Evolutionary conservation across 2,797 vertebrate genomes (phyloP), one percentile per base, ranked within the genome.

Genomic region (Cryptoprocta ferox): DNA sequence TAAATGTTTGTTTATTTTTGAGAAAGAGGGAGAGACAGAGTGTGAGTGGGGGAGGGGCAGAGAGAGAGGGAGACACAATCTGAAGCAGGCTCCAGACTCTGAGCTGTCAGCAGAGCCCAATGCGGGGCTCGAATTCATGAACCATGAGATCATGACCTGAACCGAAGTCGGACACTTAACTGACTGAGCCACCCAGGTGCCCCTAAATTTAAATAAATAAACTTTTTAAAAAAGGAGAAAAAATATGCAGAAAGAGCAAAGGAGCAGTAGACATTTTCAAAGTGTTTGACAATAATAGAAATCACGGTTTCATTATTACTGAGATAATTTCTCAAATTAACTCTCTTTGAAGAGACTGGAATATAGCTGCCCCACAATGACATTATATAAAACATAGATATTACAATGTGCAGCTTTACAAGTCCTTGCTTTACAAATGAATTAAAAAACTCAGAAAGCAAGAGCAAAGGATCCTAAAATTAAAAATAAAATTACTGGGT

Each of bases 281-380:
- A 88, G 59, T 59, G 11, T 88, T 93, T 66, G 90, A 75, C 7
- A 76, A 92, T 68, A 89, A 78, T 75, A 56, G 48, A 94, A 71
- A 91, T 24, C 4, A 91, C 53, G 84, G 37, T 91, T 91, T 92
- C 81, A 73, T 87, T 79, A 92, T 70, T 91, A 91, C 85, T 96
- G n/a, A 95, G 86, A 53, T 78, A 94, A 35, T 79, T 88, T 94
- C 14, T 76, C 37, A 95, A 76, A 80, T 88, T 66, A 91, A 93
- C 35, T 76, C 6, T 71, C 75, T 96, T 93, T 81, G 86, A 91
- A 89, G 53, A 87, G 18, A 70, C 28, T 63, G 26, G n/a, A 91
- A 85, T 70, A 42, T 50, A 88, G 42, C 50, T 91, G 93, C 28
- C 83, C 71, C 37, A 80, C 16, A 53, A 35, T 73, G 82, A 93